These are phyloP conservation scores for Neolamprologus fasciatus DNA, from an alignment of 2,113 vertebrate species.

Conservation along the genomic window DNA sequence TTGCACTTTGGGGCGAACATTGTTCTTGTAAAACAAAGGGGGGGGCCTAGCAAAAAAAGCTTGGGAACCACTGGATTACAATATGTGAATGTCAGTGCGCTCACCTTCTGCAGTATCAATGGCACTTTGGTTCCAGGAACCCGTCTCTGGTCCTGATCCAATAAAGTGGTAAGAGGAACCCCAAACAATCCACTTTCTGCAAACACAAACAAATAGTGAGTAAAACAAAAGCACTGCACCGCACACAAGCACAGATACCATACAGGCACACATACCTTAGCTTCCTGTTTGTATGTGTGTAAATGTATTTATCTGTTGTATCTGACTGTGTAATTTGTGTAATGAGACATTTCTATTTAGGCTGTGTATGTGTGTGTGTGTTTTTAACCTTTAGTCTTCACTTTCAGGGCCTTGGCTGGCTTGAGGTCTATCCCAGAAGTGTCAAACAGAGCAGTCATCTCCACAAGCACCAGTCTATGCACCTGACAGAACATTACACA, in stretches of 20 bases:
- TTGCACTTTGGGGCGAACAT: not conserved
- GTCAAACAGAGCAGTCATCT: constrained; percentile 90
- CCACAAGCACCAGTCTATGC: constrained; percentile 81
- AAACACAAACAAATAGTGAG: not conserved
- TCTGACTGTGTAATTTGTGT: not conserved
- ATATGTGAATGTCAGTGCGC: not conserved
- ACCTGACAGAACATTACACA: constrained; percentile 51
- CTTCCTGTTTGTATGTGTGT: not conserved
- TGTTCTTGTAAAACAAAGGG: not conserved
- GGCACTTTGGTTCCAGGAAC: constrained; percentile 81
- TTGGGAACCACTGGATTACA: not conserved
- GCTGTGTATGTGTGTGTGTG: not conserved
- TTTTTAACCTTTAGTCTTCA: constrained; percentile 82
- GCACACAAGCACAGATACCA: not conserved
- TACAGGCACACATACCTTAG: not conserved
- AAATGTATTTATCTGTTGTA: not conserved
- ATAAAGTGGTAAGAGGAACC: constrained; percentile 78
- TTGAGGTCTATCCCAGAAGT: constrained; percentile 83
- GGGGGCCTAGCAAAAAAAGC: not conserved
- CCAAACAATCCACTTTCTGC: constrained; percentile 88
- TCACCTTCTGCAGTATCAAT: constrained; percentile 86
- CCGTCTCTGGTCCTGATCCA: constrained; percentile 92
- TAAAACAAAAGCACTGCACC: not conserved
- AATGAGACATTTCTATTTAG: not conserved
- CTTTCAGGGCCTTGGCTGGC: constrained; percentile 84